Conservation (phyloP, 2,888 invertebrate genomes). For the Dicycla oo region DNA sequence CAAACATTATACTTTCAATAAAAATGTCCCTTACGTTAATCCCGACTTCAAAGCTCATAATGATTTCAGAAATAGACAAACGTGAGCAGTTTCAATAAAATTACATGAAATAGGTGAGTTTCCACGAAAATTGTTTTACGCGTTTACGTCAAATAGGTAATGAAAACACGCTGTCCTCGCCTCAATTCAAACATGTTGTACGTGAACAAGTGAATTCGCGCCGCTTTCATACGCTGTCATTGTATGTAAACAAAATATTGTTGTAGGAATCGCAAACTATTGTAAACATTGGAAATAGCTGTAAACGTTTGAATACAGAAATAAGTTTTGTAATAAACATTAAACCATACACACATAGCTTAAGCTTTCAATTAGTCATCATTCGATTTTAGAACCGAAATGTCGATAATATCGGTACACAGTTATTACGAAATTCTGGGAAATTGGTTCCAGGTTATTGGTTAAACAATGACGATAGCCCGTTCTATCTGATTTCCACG, state of each 20-base stretch:
- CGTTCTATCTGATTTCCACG: slow-evolving; percentile 74
- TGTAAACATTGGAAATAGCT: slow-evolving; percentile 63
- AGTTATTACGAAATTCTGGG: slow-evolving; percentile 64
- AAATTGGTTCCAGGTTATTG: slow-evolving; percentile 70
- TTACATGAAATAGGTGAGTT: slow-evolving; percentile 37
- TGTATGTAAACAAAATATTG: slow-evolving; percentile 59
- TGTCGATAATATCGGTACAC: slow-evolving; percentile 66
- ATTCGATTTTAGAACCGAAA: slow-evolving; percentile 67
- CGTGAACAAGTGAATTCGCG: slow-evolving; percentile 37
- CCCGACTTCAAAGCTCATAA: slow-evolving; percentile 40
- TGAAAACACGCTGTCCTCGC: slow-evolving; percentile 44
- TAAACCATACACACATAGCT: slow-evolving; percentile 63
- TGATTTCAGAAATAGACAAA: slow-evolving; percentile 32
- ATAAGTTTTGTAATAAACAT: slow-evolving; percentile 73
- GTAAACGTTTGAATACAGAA: slow-evolving; percentile 69
- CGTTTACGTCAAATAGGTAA: slow-evolving; percentile 42
- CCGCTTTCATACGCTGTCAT: slow-evolving; percentile 48
- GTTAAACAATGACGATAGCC: slow-evolving; percentile 78
- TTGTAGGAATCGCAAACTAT: slow-evolving; percentile 54
- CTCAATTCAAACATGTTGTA: slow-evolving; percentile 46
- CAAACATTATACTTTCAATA: slow-evolving; percentile 29
- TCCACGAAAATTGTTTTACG: slow-evolving; percentile 37
- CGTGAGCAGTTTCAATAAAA: slow-evolving; percentile 19
- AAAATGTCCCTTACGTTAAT: slow-evolving; percentile 30
- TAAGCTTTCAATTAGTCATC: slow-evolving; percentile 72